Conservation (phyloP, 2,113 vertebrate genomes). For the Neoarius graeffei region DNA sequence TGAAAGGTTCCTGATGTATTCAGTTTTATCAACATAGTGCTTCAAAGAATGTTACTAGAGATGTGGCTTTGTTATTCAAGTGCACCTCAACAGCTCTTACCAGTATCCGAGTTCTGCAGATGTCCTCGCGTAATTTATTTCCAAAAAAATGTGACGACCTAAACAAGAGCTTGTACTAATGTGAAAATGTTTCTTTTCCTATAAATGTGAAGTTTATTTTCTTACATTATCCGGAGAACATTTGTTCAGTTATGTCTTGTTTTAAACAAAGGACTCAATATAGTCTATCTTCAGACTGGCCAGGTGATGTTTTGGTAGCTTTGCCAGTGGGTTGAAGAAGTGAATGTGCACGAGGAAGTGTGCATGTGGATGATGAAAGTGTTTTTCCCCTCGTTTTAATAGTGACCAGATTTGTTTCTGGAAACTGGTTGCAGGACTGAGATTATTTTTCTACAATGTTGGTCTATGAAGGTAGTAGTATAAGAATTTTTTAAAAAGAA, state of each 20-base stretch:
- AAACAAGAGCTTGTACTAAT: not conserved
- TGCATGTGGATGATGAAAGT: not conserved
- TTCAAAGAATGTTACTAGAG: constrained; percentile 46
- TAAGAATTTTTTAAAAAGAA: too few species aligned
- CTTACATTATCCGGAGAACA: not conserved
- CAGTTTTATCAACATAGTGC: constrained; percentile 39
- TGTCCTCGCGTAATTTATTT: not conserved
- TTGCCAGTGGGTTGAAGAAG: not conserved
- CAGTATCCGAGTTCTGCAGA: not conserved
- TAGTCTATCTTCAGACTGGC: not conserved
- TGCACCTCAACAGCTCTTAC: not conserved
- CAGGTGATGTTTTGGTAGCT: not conserved
- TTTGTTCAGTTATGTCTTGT: not conserved
- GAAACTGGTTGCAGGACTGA: not conserved
- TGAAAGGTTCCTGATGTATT: constrained; percentile 34
- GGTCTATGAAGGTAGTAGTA: not conserved
- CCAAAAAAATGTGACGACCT: not conserved
- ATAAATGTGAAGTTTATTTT: not conserved
- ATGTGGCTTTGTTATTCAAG: constrained; percentile 12
- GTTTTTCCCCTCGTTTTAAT: too few species aligned
- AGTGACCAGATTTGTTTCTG: not conserved
- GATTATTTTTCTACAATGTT: not conserved
- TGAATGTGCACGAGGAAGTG: not conserved
- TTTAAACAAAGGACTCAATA: not conserved
- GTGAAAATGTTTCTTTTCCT: not conserved